phyloP scores from a whole-genome alignment of 2,113 vertebrate genomes.

The Peromyscus leucopus region DNA sequence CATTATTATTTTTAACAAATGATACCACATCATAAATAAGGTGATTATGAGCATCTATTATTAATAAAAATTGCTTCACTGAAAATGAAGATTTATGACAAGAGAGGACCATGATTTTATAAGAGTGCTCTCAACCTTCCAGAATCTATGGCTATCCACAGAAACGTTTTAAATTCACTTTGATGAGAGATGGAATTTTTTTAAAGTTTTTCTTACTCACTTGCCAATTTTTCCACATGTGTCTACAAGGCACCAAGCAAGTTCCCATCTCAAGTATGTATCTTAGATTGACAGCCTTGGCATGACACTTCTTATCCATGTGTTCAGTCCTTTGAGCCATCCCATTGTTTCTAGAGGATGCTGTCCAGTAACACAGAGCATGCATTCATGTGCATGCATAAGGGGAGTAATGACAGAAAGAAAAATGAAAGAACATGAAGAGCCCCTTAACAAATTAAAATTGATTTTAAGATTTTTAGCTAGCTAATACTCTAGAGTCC shows the following conservation, averaged over 20 bases:
- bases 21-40: conserved; percentile 47
- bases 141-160: not conserved
- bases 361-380: not conserved
- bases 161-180: conserved; percentile 3
- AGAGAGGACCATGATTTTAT: conserved; percentile 32
- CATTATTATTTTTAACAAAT: conserved; percentile 55
- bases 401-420: not conserved
- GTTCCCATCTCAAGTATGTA: not conserved
- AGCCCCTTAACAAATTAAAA: not conserved
- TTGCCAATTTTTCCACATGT: not conserved
- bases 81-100: conserved; percentile 53
- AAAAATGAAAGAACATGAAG: not conserved
- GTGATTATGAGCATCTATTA: conserved; percentile 55
- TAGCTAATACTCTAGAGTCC: conserved; percentile 10
- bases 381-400: not conserved
- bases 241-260: not conserved
- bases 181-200: not conserved
- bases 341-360: not conserved
- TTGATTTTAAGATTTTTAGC: conserved; percentile 30
- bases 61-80: conserved; percentile 18
- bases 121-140: not conserved
- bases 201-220: conserved; percentile 1
- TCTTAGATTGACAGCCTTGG: not conserved
- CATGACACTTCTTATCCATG: not conserved
- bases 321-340: not conserved